Percentiles rank a stretch among this genome's conserved stretches.
Evolutionary conservation across 2,113 vertebrate genomes (phyloP).

Genomic region (Trematomus loennbergii): DNA sequence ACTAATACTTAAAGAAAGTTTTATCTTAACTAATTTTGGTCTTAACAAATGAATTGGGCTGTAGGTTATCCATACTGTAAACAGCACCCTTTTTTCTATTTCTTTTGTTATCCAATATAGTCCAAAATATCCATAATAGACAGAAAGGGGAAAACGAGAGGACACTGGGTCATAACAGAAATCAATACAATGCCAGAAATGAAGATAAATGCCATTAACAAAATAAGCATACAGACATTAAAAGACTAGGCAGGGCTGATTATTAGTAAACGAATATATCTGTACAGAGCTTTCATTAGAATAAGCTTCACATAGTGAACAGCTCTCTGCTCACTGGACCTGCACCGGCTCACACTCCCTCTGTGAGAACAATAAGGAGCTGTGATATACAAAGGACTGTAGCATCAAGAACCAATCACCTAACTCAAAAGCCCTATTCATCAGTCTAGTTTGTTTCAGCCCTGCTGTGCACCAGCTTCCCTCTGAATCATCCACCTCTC

Average conservation of each 20-base stretch:
- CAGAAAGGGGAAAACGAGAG: too few relatives aligned
- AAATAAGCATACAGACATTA: background rate
- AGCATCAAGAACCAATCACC: slow-evolving; percentile 47
- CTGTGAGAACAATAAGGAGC: slow-evolving; percentile 29
- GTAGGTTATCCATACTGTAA: background rate
- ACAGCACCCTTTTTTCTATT: background rate
- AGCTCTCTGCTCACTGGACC: slow-evolving; percentile 42
- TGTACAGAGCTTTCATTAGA: slow-evolving; percentile 33
- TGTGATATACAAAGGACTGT: slow-evolving; percentile 29
- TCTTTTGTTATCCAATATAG: too few relatives aligned
- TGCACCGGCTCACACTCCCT: slow-evolving; percentile 25
- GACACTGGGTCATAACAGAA: too few relatives aligned
- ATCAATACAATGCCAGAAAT: background rate
- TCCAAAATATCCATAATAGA: too few relatives aligned
- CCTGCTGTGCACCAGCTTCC: slow-evolving; percentile 32
- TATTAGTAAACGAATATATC: slow-evolving; percentile 3
- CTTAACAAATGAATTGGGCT: background rate
- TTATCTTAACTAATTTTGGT: background rate
- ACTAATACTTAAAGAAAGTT: background rate
- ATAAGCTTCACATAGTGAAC: slow-evolving; percentile 32
- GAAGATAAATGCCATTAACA: background rate
- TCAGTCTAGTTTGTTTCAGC: slow-evolving; percentile 42
- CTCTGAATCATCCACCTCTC: slow-evolving; percentile 35
- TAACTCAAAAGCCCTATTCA: slow-evolving; percentile 48
- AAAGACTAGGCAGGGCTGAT: background rate